Base-by-base conservation (phyloP, 2,797 vertebrate species). In the Babyrousa celebensis region DNA sequence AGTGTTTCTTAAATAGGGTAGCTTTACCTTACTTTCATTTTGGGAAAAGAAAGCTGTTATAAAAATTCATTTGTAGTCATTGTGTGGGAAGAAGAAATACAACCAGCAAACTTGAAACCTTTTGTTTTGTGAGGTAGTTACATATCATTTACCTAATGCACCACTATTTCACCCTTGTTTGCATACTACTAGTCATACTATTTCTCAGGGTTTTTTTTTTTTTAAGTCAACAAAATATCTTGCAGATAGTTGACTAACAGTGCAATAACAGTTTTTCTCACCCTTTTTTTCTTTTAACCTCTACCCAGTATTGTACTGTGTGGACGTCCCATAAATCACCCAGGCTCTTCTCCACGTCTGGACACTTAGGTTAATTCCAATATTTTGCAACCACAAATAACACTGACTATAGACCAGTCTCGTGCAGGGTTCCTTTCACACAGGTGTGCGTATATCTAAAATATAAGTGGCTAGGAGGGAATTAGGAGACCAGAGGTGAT, bases 1-100 rank as follows among this genome's bases (percentile, higher is more conserved):
- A 40, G 40, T 48, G 48, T 36, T n/a, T 68, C 32, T 48, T 62
- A 83, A 74, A n/a, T 79, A 48, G 27, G 54, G 1, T 43, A 29
- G 65, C 15, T 79, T 84, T 68, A 62, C 56, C 60, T 79, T 89
- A 7, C 23, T 79, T 80, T 80, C 79, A 43, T 93, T 74, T 85
- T 54, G 52, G 71, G 72, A 52, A 60, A 93, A 91, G 52, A 40
- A 20, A 68, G 65, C 12, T 56, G 6, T 36, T 72, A 43, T 83
- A 75, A 70, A 85, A 62, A 90, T 63, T 27, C 29, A 70, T 32
- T 63, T 87, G 32, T 83, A 56, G 75, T 68, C 62, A 82, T 74
- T 65, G n/a, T n/a, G 27, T 72, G 21, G 58, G 67, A 67, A 88
- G 32, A 82, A 62, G 48, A 79, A 89, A 74, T 54, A n/a, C 14